phyloP scores from a whole-genome alignment of 2,797 vertebrate species.

The Cryptoblepharus egeriae region DNA sequence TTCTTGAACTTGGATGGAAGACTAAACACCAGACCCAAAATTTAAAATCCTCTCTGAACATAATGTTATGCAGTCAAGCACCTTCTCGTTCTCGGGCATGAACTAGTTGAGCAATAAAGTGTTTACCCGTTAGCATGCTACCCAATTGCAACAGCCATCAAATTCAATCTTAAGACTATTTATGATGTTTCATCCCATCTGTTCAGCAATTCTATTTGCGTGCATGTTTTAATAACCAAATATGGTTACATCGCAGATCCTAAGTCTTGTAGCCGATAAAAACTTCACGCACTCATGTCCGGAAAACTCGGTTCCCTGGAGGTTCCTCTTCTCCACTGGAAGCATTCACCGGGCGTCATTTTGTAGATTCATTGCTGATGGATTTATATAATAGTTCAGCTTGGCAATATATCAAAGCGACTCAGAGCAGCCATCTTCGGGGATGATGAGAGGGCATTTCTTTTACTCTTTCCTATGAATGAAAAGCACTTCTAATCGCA shows the following conservation, averaged over 20 bases:
- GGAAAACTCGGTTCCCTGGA: conserved; percentile 24
- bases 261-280: conserved; percentile 28
- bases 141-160: conserved; percentile 3
- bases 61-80: conserved; percentile 22
- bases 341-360: conserved; percentile 52
- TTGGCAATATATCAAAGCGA: conserved; percentile 34
- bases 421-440: conserved; percentile 40
- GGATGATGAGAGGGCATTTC: conserved; percentile 55
- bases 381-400: conserved; percentile 66
- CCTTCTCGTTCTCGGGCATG: conserved; percentile 20
- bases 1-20: neutral
- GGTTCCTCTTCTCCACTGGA: conserved; percentile 46
- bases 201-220: conserved; percentile 18
- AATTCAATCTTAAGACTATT: conserved; percentile 16
- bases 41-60: neutral
- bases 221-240: conserved; percentile 39
- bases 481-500: conserved; percentile 55
- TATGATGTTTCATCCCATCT: conserved; percentile 32
- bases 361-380: conserved; percentile 65
- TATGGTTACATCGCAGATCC: neutral
- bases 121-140: neutral
- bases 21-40: conserved; percentile 33
- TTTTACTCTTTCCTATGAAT: conserved; percentile 56
- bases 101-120: conserved; percentile 30
- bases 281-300: conserved; percentile 13